These are phyloP conservation scores for Cosmia trapezina DNA, from an alignment of 2,888 invertebrate genomes.

Conservation along the genomic window DNA sequence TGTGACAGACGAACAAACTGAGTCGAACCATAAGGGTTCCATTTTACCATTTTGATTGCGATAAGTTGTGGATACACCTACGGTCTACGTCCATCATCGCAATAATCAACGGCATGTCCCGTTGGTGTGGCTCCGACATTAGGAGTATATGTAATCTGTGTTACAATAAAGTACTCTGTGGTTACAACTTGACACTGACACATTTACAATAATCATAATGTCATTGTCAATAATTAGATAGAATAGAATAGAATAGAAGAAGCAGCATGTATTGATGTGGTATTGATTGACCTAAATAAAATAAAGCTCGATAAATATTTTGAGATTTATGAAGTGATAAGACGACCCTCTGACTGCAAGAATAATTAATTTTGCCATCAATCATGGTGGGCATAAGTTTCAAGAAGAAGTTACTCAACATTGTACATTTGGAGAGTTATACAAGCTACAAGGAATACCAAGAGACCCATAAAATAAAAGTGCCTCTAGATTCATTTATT, in stretches of 20 bases:
- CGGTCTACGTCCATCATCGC: too few species aligned
- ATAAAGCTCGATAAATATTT: neutral
- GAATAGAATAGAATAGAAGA: too few species aligned
- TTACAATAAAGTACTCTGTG: too few species aligned
- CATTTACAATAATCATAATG: neutral
- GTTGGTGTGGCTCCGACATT: too few species aligned
- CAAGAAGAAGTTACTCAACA: conserved; percentile 70
- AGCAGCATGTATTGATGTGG: conserved; percentile 2
- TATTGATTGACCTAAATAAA: conserved; percentile 15
- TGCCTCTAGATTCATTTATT: conserved; percentile 92
- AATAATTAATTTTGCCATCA: neutral
- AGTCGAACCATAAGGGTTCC: too few species aligned
- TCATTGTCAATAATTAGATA: too few species aligned
- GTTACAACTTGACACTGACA: neutral
- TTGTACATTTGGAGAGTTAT: conserved; percentile 77
- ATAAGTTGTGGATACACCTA: too few species aligned
- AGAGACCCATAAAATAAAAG: conserved; percentile 65
- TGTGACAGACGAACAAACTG: too few species aligned
- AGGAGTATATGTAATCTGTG: too few species aligned
- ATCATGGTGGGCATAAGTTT: conserved; percentile 49
- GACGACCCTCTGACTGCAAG: neutral
- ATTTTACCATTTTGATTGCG: too few species aligned
- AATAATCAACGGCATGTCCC: too few species aligned
- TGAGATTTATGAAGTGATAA: neutral
- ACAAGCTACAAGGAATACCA: conserved; percentile 68